Percentiles rank a stretch among this genome's conserved stretches.
These are phyloP conservation scores for Hesperophylax magnus DNA, from an alignment of 1,140 invertebrate species.

Conservation along the genomic window DNA sequence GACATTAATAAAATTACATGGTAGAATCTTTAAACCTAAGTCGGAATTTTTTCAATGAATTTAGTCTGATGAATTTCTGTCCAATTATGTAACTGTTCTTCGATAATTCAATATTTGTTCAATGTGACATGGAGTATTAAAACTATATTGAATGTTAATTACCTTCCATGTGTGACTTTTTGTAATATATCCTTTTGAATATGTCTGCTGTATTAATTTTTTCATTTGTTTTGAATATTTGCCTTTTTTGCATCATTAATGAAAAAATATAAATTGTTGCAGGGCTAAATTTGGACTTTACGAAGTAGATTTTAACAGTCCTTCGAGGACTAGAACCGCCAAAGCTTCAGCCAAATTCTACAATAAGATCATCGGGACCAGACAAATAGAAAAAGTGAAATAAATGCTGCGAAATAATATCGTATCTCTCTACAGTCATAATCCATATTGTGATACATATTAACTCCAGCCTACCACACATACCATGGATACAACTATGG, in stretches of 20 bases:
- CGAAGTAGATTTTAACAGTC: slow-evolving; percentile 76
- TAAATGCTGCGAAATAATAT: not conserved
- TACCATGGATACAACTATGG: no score
- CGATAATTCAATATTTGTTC: not conserved
- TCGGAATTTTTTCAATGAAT: no score
- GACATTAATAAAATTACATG: no score
- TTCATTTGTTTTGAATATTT: not conserved
- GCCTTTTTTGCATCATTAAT: not conserved
- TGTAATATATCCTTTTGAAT: not conserved
- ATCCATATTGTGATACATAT: no score
- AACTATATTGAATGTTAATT: no score
- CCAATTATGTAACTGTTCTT: not conserved
- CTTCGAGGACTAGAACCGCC: slow-evolving; percentile 72
- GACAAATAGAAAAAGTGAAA: not conserved
- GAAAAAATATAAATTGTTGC: slow-evolving; percentile 53
- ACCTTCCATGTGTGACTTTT: not conserved
- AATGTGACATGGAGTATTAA: no score
- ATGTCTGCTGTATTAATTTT: no score
- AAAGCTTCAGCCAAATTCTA: slow-evolving; percentile 72
- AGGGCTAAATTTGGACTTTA: slow-evolving; percentile 78
- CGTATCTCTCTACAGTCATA: no score
- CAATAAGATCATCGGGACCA: not conserved
- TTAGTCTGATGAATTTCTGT: no score
- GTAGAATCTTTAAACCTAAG: no score
- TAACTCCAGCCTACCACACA: no score